Base-by-base conservation (phyloP, 1,140 invertebrate species). In the Macrosteles quadrilineatus region DNA sequence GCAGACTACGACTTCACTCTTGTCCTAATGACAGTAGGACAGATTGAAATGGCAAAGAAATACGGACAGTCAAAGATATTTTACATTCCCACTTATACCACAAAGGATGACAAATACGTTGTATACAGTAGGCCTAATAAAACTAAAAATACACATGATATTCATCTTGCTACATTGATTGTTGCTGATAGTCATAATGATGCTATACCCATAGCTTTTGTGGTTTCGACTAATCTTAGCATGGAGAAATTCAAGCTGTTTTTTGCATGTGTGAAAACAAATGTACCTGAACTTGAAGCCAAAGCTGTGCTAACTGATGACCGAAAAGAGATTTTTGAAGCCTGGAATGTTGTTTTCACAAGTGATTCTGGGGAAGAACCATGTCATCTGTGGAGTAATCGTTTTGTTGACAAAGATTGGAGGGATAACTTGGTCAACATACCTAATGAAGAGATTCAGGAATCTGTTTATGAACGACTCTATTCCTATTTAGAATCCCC, bases 401-500 rank as follows among this genome's bases (percentile, higher is more conserved):
- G 70, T 25, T 63, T 62, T 62, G 70, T 71, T 2, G 70, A 71
- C 43, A 45, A 43, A 21, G 70, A 71, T 19, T 71, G 70, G 70
- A 62, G 70, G 19, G 43, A 68, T 19, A n/a, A 27, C 2, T 53
- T 71, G 12, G 68, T 67, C 12, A 50, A 32, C 2, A 59, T 71
- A 2, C 40, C 43, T 25, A 50, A 71, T 67, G 70, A 71, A 53
- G 70, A 59, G 6, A n/a, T 63, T 27, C 70, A 71, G 27, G 53
- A 55, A n/a, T 67, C 66, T 6, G 43, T 71, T 29, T 71, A 71
- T 63, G 70, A 71, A 53, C 32, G 19, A 55, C 31, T 71, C 6
- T 71, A 71, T 43, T 67, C 66, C 2, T 71, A 50, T 36, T 36
- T 71, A 30, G 63, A 65, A 43, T 43, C 21, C 14, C 43, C 21